phyloP scores from a whole-genome alignment of 2,797 vertebrate species.

The Gadopsis marmoratus region DNA sequence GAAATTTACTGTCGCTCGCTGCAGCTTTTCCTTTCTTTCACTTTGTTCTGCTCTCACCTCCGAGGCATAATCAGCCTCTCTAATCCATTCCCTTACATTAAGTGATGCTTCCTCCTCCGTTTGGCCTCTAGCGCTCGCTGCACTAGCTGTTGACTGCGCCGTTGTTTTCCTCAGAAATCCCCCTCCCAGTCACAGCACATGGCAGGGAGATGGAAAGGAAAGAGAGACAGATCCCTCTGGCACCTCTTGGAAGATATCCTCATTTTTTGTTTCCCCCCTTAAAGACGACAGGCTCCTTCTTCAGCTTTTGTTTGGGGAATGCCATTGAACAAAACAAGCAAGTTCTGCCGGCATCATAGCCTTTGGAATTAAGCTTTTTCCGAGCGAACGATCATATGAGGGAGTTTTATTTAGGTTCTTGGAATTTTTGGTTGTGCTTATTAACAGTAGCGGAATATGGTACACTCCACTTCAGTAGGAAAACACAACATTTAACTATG shows the following conservation, averaged over 20 bases:
- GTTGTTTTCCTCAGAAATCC: constrained; percentile 76
- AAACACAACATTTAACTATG: neutral
- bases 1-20: constrained; percentile 46
- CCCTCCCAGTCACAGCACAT: constrained; percentile 67
- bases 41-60: constrained; percentile 74
- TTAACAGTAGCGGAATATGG: constrained; percentile 13
- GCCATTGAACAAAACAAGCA: constrained; percentile 75
- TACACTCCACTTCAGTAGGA: neutral
- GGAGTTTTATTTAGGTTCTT: constrained; percentile 49
- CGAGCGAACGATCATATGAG: constrained; percentile 53
- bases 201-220: constrained; percentile 70
- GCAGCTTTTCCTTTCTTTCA: constrained; percentile 59
- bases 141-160: constrained; percentile 73
- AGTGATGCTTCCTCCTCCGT: constrained; percentile 76
- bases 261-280: constrained; percentile 73
- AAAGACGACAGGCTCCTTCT: constrained; percentile 73
- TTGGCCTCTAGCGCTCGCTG: constrained; percentile 69
- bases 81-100: constrained; percentile 82
- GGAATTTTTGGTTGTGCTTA: constrained; percentile 29
- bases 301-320: constrained; percentile 75
- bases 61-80: constrained; percentile 80
- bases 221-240: constrained; percentile 73
- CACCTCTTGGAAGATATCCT: constrained; percentile 76
- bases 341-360: constrained; percentile 55
- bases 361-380: constrained; percentile 71